phyloP scores from a whole-genome alignment of 35 echinoderm and acorn worm genomes.

The Apostichopus japonicus region DNA sequence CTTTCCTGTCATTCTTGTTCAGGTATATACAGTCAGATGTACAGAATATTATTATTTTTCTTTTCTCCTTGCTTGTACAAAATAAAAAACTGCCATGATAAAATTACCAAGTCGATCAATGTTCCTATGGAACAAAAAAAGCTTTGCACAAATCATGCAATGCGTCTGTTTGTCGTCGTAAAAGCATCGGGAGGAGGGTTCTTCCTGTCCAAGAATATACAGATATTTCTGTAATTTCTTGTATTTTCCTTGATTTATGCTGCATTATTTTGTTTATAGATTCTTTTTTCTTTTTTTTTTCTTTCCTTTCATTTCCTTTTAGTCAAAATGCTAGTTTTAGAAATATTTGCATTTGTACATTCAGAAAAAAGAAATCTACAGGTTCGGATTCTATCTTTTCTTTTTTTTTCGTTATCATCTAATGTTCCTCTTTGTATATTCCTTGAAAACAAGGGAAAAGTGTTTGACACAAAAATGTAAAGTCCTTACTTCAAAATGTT shows the following conservation, averaged over 20 bases:
- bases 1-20: no score
- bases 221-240: no score
- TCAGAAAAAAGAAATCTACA: neutral
- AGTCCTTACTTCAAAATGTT: neutral
- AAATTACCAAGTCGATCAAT: no score
- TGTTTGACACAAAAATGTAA: neutral
- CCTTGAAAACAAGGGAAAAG: neutral
- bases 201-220: no score
- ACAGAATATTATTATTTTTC: no score
- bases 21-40: no score
- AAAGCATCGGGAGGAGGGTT: no score
- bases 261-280: conserved; percentile 19
- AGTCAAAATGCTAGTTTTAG: conserved; percentile 1
- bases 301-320: neutral
- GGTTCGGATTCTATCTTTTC: neutral
- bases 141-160: no score
- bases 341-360: conserved; percentile 3
- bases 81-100: no score
- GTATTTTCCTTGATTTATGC: neutral
- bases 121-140: no score
- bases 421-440: neutral
- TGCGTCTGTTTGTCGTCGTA: no score
- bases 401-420: conserved; percentile 2
- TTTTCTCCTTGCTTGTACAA: no score
- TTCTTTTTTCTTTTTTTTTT: conserved; percentile 4